Percentiles rank a stretch among this genome's conserved stretches.
These are phyloP conservation scores for Sisor rabdophorus DNA, from an alignment of 2,113 vertebrate species.

Conservation along the genomic window DNA sequence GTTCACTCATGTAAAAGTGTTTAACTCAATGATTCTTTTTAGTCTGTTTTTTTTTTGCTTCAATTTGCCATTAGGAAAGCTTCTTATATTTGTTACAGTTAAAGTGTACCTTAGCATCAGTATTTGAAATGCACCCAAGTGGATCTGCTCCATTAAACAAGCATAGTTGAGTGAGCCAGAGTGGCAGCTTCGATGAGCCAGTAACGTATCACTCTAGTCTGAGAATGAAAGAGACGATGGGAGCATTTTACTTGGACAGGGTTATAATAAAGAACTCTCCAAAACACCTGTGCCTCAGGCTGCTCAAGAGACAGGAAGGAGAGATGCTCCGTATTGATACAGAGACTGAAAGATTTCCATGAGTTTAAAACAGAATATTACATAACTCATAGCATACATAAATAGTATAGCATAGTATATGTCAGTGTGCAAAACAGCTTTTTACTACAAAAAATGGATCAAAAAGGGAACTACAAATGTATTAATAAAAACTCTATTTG, in stretches of 20 bases:
- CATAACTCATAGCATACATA: too few species aligned
- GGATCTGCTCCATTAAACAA: conserved; percentile 29
- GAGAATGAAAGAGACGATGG: not conserved
- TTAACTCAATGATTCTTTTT: not conserved
- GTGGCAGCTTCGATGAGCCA: conserved; percentile 31
- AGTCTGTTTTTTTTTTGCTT: not conserved
- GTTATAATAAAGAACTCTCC: conserved; percentile 28
- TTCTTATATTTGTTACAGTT: not conserved
- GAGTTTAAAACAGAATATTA: not conserved
- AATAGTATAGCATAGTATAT: not conserved
- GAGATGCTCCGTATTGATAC: not conserved
- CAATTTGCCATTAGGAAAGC: not conserved
- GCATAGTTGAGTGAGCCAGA: conserved; percentile 11
- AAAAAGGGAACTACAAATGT: not conserved
- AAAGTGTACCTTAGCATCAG: not conserved
- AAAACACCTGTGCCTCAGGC: conserved; percentile 32
- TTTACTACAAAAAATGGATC: not conserved
- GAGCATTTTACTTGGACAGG: conserved; percentile 13
- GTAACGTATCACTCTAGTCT: conserved; percentile 24
- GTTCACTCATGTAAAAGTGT: not conserved
- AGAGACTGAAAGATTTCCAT: not conserved
- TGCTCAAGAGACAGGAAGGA: not conserved
- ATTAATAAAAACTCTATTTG: not conserved
- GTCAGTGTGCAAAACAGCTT: not conserved
- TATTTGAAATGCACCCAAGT: conserved; percentile 16